These are phyloP conservation scores for Cerastoderma edule DNA, from an alignment of 2,888 invertebrate genomes.

Conservation along the genomic window DNA sequence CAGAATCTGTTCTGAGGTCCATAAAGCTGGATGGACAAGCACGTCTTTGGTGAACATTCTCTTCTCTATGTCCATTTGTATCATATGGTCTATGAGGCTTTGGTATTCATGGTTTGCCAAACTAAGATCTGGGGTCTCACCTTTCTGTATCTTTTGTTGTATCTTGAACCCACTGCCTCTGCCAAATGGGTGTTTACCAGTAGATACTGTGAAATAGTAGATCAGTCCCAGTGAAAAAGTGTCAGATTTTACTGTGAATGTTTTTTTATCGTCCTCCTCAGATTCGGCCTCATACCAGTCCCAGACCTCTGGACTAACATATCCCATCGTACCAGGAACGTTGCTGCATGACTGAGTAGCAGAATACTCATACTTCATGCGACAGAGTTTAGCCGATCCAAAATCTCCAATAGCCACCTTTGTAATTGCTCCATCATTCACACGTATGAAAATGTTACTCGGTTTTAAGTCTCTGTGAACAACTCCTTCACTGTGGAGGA, in stretches of 20 bases:
- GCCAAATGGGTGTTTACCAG: conserved; percentile 16
- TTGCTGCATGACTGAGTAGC: not conserved
- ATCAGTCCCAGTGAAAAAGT: conserved; percentile 11
- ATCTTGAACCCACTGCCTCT: conserved; percentile 6
- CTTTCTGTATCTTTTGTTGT: not conserved
- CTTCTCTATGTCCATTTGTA: not conserved
- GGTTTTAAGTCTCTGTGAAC: conserved; percentile 19
- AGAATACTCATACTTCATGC: conserved; percentile 4
- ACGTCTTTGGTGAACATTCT: conserved; percentile 11
- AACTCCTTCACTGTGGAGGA: conserved; percentile 2
- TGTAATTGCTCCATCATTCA: not conserved
- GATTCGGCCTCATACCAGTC: conserved; percentile 11
- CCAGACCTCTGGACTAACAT: conserved; percentile 22
- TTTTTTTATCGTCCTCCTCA: conserved; percentile 1
- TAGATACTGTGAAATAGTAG: conserved; percentile 6
- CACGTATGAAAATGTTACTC: conserved; percentile 8
- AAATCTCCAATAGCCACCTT: conserved; percentile 24
- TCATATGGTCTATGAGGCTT: conserved; percentile 9
- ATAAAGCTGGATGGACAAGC: conserved; percentile 14
- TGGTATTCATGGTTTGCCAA: not conserved
- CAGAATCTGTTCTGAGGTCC: conserved; percentile 14
- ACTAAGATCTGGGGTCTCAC: not conserved
- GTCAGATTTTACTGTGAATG: conserved; percentile 17
- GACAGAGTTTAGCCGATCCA: conserved; percentile 10
- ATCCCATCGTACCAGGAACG: conserved; percentile 9